phyloP scores from a whole-genome alignment of 2,113 vertebrate genomes.

The Pterocles burchelli region DNA sequence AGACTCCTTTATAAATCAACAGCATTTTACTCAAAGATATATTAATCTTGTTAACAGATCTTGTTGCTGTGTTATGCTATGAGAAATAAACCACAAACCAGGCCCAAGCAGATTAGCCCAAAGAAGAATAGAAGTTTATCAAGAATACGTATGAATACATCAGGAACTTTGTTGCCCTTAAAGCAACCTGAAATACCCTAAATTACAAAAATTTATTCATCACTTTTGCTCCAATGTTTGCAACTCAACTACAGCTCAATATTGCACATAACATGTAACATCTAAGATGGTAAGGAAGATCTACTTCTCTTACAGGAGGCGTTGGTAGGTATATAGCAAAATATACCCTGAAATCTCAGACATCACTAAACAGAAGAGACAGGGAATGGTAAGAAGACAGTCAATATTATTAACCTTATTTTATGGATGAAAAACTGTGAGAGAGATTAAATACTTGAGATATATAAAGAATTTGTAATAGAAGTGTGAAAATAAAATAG shows the following conservation, averaged over 20 bases:
- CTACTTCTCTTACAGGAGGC: not conserved
- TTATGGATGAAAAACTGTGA: not conserved
- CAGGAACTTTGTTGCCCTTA: not conserved
- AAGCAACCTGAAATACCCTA: not conserved
- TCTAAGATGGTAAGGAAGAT: not conserved
- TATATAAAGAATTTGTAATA: slow-evolving; percentile 18
- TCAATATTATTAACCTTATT: slow-evolving; percentile 24
- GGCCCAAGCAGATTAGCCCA: not conserved
- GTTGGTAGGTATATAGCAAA: not conserved
- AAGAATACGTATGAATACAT: not conserved
- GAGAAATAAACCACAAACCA: not conserved
- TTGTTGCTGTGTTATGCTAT: not conserved
- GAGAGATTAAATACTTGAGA: slow-evolving; percentile 31
- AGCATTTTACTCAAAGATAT: not conserved
- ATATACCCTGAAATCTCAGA: not conserved
- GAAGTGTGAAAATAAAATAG: slow-evolving; percentile 33
- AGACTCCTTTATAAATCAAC: not conserved
- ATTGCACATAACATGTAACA: not conserved
- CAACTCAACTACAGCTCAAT: not conserved
- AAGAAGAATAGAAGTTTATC: not conserved
- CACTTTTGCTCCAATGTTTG: not conserved
- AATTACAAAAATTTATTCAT: not conserved
- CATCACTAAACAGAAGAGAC: not conserved
- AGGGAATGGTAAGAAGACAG: not conserved
- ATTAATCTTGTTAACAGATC: not conserved